Base-by-base conservation (phyloP, 2,113 vertebrate genomes). In the Ochotona princeps region DNA sequence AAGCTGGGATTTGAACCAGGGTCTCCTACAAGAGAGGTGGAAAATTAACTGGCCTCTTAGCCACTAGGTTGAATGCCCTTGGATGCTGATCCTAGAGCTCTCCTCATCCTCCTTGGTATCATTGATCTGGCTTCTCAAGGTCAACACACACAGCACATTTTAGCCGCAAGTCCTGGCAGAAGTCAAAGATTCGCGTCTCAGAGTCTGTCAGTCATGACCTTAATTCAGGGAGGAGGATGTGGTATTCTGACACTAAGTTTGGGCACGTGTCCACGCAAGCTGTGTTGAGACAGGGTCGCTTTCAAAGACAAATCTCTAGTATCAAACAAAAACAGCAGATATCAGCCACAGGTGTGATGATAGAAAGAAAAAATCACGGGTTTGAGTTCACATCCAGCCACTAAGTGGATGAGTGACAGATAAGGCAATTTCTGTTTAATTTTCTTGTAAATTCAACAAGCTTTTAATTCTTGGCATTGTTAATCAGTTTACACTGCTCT, bases 391-490 rank as follows among this genome's bases (percentile, higher is more conserved):
- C 66, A 18, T 14, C 60, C 67, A n/a, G 44, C 61, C 11, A 66
- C 32, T 76, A 91, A 65, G 13, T 32, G 20, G 18, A 18, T 63
- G 69, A 32, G 26, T 57, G 81, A 82, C 54, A 94, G 44, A 66
- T 82, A 72, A 28, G 30, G 21, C 72, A 70, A 72, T 26, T 89
- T 91, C 78, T 67, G 18, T 89, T 93, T 73, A 76, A 65, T 73
- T 80, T 85, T 91, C 57, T 83, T 73, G 32, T 80, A 51, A 65
- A 87, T 28, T 67, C 38, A 61, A 20, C 51, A 63, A 2, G 54
- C 38, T 57, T 57, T 14, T 18, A 57, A 57, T 57, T 57, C 54
- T 57, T 57, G 54, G 54, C 54, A 57, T 15, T 14, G 11, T 14
- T 61, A 88, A 75, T 89, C 83, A 35, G 65, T 65, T 21, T 92